Evolutionary conservation across 2,888 invertebrate genomes (phyloP).

Genomic region (Myathropa florea): DNA sequence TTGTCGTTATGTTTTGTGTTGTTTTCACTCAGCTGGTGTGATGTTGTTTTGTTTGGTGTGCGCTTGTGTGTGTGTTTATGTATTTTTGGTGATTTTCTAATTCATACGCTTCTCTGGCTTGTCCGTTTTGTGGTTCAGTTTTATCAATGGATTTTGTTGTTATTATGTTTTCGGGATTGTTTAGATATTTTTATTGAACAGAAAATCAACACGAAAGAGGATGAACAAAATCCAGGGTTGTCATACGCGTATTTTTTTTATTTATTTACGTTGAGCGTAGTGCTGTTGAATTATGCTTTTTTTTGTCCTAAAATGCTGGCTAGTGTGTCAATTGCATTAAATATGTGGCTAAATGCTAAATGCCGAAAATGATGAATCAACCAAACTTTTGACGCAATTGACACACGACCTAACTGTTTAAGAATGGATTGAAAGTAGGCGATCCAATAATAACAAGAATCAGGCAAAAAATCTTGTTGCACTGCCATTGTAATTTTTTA

Average conservation of each 20-base stretch:
- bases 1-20: background rate
- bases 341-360: no score
- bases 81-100: constrained; percentile 38
- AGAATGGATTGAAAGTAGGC: no score
- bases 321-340: no score
- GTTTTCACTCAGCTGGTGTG: constrained; percentile 49
- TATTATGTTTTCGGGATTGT: constrained; percentile 3
- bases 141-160: constrained; percentile 44
- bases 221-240: background rate
- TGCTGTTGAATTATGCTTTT: no score
- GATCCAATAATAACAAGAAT: no score
- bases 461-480: no score
- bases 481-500: no score
- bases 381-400: no score
- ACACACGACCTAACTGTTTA: no score
- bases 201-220: background rate
- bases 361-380: no score
- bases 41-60: constrained; percentile 39
- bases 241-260: background rate
- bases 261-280: no score
- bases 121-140: constrained; percentile 36
- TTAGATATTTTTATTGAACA: background rate
- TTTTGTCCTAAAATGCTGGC: no score
- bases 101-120: background rate
- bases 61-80: constrained; percentile 31